phyloP scores from a whole-genome alignment of 1,140 invertebrate genomes.

The Nylanderia fulva region DNA sequence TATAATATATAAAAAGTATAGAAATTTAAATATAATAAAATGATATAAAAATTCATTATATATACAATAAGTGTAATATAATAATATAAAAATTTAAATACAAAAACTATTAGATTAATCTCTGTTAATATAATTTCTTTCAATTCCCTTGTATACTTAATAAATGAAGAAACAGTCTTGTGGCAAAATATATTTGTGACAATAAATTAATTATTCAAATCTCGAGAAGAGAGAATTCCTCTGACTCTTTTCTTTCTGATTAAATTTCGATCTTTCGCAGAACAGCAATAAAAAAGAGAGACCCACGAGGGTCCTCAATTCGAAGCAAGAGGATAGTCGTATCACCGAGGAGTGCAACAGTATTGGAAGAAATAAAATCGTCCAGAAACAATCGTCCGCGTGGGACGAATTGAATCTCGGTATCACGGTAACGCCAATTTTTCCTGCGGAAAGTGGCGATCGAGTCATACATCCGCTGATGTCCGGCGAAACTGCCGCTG shows the following conservation, averaged over 20 bases:
- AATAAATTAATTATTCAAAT: constrained; percentile 10
- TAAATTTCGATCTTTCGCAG: constrained; percentile 13
- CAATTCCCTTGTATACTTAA: too few relatives aligned
- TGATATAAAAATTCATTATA: too few relatives aligned
- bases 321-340: not conserved
- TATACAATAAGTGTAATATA: too few relatives aligned
- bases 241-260: not conserved
- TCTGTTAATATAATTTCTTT: too few relatives aligned
- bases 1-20: too few relatives aligned
- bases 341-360: not conserved
- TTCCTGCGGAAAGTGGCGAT: constrained; percentile 49
- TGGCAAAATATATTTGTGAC: too few relatives aligned
- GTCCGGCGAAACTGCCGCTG: not conserved
- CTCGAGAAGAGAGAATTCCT: not conserved
- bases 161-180: too few relatives aligned
- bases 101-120: too few relatives aligned
- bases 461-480: not conserved
- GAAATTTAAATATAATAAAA: too few relatives aligned
- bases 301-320: not conserved
- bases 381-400: not conserved
- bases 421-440: constrained; percentile 74
- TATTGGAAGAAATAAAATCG: not conserved
- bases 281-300: constrained; percentile 15
- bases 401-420: constrained; percentile 63
- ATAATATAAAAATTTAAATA: too few relatives aligned